These are phyloP conservation scores for Tauraco hartlaubi DNA, from an alignment of 2,797 vertebrate species.

Conservation along the genomic window DNA sequence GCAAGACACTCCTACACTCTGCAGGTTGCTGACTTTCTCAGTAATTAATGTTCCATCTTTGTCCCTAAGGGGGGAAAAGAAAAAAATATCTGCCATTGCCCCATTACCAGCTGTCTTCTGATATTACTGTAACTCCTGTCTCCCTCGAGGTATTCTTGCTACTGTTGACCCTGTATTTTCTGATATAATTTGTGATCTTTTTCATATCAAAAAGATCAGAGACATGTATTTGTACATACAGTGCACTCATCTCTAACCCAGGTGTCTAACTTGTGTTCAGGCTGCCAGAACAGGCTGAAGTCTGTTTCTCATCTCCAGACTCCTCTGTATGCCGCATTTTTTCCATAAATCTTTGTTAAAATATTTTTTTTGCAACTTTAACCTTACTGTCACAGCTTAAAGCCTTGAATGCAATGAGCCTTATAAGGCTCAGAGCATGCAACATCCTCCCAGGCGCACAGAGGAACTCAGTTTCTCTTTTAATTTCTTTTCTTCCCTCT, in stretches of 20 bases:
- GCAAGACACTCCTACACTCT: not conserved
- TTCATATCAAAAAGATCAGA: constrained; percentile 26
- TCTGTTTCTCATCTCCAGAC: not conserved
- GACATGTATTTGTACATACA: not conserved
- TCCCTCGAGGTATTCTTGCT: not conserved
- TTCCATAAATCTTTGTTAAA: not conserved
- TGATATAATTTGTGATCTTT: constrained; percentile 39
- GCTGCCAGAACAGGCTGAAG: not conserved
- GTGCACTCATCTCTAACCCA: not conserved
- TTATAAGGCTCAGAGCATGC: not conserved
- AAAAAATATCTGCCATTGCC: not conserved
- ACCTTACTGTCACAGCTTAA: not conserved
- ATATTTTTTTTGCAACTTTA: not conserved
- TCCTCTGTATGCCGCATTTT: not conserved
- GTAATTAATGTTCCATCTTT: constrained; percentile 25
- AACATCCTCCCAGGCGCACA: not conserved
- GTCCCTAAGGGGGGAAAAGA: not conserved
- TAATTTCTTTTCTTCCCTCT: not conserved
- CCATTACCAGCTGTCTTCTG: constrained; percentile 48
- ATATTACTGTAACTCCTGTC: constrained; percentile 1
- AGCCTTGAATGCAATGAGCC: not conserved
- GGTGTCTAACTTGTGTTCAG: not conserved
- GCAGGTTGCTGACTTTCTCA: not conserved
- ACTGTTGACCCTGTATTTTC: constrained; percentile 36
- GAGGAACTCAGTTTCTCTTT: not conserved